Evolutionary conservation across 2,888 invertebrate genomes (phyloP).

Genomic region (Microdon myrmicae): DNA sequence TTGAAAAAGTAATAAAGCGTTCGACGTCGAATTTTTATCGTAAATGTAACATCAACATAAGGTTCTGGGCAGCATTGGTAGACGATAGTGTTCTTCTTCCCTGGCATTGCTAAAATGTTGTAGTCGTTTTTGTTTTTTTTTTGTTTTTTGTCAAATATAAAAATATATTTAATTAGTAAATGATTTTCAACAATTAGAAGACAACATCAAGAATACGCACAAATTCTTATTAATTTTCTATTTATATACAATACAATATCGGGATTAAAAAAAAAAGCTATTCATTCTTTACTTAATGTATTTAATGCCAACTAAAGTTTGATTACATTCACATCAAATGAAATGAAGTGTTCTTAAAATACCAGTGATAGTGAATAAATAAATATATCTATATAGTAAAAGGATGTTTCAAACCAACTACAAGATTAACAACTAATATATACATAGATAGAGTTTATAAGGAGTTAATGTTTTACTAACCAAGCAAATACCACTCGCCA

Average conservation of each 20-base stretch:
- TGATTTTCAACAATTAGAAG: conserved; percentile 11
- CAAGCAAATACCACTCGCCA: conserved; percentile 99
- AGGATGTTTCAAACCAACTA: conserved; percentile 2
- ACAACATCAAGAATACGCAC: conserved; percentile 10
- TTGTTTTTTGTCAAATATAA: conserved; percentile 19
- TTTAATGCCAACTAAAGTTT: conserved; percentile 21
- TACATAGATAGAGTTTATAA: conserved; percentile 40
- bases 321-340: conserved; percentile 52
- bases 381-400: conserved; percentile 1
- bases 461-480: conserved; percentile 71
- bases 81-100: conserved; percentile 87
- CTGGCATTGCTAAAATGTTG: conserved; percentile 81
- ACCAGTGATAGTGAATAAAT: conserved; percentile 6
- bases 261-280: conserved; percentile 2
- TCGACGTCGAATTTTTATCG: conserved; percentile 93
- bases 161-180: conserved; percentile 22
- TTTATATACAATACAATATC: conserved; percentile 5
- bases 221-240: conserved; percentile 2
- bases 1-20: conserved; percentile 99
- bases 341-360: too few relatives aligned
- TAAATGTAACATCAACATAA: conserved; percentile 91
- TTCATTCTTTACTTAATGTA: not conserved
- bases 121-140: conserved; percentile 48
- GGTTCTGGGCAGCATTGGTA: conserved; percentile 95
- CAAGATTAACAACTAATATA: conserved; percentile 13